Base-by-base conservation (phyloP, 2,888 invertebrate genomes). In the Andrena minutula region DNA sequence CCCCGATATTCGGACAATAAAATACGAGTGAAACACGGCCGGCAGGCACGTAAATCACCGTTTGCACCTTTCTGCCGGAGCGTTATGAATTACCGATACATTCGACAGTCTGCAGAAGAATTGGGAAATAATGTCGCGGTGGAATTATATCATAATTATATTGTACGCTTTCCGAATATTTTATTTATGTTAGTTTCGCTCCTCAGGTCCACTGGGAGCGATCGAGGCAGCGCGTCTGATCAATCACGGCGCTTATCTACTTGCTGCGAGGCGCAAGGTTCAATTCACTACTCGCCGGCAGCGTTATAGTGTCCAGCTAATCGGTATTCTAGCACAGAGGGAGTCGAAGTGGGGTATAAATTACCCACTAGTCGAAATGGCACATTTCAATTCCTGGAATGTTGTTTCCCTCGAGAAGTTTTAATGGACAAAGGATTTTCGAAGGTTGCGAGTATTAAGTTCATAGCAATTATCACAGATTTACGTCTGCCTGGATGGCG, bases 41-140 rank as follows among this genome's bases (percentile, higher is more conserved):
- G 23, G n/a, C 3, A 23, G 32, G 5, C 12, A 49, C 23, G 26
- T 76, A 71, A 76, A 76, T 76, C 47, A 64, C 64, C 71, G 63
- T 53, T 71, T 61, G 28, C 10, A 71, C n/a, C 5, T 10, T 75
- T 58, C 23, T 35, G 20, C 0, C 56, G 20, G 6, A 1, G 41
- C 16, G 53, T 56, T 63, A 64, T 64, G 56, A 76, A 76, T 76
- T 41, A 64, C 10, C n/a, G 47, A 20, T 20, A 23, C n/a, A 10
- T 10, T 26, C 47, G 23, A n/a, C 26, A 26, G 49, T 60, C 49
- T 60, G 16, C 12, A 4, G 23, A 10, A 10, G 49, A 23, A 49
- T 30, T 56, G 30, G 28, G 12, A 41, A n/a, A 23, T 16, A 23
- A 56, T 47, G 26, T 26, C 8, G 2, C 16, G 30, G 0, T 10